Percentiles rank a stretch among this genome's conserved stretches.
Evolutionary conservation across 2,888 invertebrate genomes (phyloP).

Genomic region (Plebejus anna): DNA sequence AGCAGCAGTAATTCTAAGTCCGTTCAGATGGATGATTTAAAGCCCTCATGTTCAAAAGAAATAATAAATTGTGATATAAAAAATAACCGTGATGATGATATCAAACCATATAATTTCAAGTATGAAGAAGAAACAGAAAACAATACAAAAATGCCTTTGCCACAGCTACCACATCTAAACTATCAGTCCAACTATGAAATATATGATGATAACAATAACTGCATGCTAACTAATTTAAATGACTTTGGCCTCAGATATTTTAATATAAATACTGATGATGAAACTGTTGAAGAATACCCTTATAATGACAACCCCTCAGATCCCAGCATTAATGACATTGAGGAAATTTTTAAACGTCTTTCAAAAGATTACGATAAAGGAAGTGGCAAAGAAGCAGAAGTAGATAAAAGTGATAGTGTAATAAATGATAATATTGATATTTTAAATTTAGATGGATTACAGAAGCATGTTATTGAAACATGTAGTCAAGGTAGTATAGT

Average conservation of each 20-base stretch:
- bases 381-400: background rate
- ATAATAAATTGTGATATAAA: background rate
- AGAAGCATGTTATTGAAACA: background rate
- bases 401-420: background rate
- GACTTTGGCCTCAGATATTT: slow-evolving; percentile 8
- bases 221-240: slow-evolving; percentile 19
- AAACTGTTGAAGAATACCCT: background rate
- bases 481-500: background rate
- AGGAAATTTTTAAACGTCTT: background rate
- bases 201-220: slow-evolving; percentile 16
- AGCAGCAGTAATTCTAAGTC: background rate
- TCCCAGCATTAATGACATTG: background rate
- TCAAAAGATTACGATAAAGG: background rate
- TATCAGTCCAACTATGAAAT: background rate
- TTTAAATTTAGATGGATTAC: slow-evolving; percentile 1
- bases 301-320: background rate
- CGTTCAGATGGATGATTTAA: background rate
- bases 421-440: background rate
- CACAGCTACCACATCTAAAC: background rate
- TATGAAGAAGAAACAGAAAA: background rate
- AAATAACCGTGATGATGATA: background rate
- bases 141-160: background rate
- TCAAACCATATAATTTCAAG: background rate
- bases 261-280: background rate
- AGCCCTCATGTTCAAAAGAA: slow-evolving; percentile 20